Evolutionary conservation across 2,113 vertebrate genomes (phyloP).

Genomic region (Microtus pennsylvanicus): DNA sequence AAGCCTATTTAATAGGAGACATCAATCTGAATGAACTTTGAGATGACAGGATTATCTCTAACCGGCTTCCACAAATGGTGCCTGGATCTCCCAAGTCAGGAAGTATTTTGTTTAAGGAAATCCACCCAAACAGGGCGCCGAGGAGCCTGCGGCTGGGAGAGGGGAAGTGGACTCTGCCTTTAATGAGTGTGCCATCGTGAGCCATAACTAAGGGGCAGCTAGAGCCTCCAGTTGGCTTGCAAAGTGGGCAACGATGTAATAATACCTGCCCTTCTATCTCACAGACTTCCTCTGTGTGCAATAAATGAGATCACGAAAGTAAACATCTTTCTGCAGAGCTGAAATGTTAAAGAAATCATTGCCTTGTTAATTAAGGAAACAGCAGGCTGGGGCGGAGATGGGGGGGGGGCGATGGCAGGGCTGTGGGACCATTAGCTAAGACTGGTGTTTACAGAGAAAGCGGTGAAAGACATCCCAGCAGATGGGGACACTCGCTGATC

Average conservation of each 20-base stretch:
- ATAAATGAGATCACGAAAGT: slow-evolving; percentile 31
- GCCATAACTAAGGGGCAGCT: background rate
- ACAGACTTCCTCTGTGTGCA: background rate
- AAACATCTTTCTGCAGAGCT: background rate
- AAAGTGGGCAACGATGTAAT: background rate
- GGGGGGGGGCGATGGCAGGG: too few relatives aligned
- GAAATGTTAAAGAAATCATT: slow-evolving; percentile 53
- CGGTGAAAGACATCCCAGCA: background rate
- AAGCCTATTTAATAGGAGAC: slow-evolving; percentile 25
- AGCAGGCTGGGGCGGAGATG: background rate
- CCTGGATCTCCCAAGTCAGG: slow-evolving; percentile 66
- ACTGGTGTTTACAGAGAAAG: slow-evolving; percentile 65
- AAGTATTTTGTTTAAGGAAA: slow-evolving; percentile 74
- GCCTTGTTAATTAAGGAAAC: slow-evolving; percentile 48
- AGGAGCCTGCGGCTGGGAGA: slow-evolving; percentile 55
- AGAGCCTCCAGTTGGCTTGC: background rate
- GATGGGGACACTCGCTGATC: slow-evolving; percentile 56
- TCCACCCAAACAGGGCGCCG: slow-evolving; percentile 51
- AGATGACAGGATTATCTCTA: slow-evolving; percentile 63
- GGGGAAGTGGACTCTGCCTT: background rate
- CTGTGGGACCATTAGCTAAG: slow-evolving; percentile 56
- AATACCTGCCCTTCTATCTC: slow-evolving; percentile 21
- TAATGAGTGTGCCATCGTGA: background rate
- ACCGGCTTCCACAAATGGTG: slow-evolving; percentile 50
- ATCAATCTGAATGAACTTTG: slow-evolving; percentile 45